A percentile compares a stretch with the other conserved stretches of the same genome.
Evolutionary conservation across 2,113 vertebrate species (phyloP).

Genomic region (Ctenomys sociabilis): DNA sequence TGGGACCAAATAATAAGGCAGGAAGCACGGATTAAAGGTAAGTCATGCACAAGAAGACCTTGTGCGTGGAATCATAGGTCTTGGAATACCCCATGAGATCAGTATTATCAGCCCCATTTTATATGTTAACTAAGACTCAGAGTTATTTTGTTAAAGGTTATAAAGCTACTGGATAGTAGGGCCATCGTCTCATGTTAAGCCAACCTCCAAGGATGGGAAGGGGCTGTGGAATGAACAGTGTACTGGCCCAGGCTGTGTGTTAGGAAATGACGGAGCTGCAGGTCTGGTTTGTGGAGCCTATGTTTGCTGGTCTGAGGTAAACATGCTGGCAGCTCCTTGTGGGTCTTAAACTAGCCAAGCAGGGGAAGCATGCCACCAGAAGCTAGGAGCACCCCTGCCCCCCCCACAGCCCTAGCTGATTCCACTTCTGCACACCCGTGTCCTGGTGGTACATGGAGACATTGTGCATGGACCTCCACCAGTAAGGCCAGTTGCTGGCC

Average conservation of each 20-base stretch:
- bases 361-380: background rate
- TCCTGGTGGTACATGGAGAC: background rate
- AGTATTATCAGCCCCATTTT: background rate
- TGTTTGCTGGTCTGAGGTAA: background rate
- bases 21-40: background rate
- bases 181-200: background rate
- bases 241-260: background rate
- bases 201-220: background rate
- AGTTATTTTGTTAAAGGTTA: background rate
- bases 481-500: background rate
- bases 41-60: background rate
- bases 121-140: background rate
- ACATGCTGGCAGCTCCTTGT: background rate
- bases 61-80: background rate
- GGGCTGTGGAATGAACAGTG: background rate
- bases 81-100: background rate
- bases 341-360: background rate
- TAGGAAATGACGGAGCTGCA: background rate
- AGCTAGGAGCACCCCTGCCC: background rate
- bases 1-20: background rate
- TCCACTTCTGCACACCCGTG: background rate
- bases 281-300: background rate
- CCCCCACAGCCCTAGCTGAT: background rate
- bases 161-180: background rate
- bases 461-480: background rate